Evolutionary conservation across 2,113 vertebrate genomes (phyloP).

Genomic region (Axis porcinus): DNA sequence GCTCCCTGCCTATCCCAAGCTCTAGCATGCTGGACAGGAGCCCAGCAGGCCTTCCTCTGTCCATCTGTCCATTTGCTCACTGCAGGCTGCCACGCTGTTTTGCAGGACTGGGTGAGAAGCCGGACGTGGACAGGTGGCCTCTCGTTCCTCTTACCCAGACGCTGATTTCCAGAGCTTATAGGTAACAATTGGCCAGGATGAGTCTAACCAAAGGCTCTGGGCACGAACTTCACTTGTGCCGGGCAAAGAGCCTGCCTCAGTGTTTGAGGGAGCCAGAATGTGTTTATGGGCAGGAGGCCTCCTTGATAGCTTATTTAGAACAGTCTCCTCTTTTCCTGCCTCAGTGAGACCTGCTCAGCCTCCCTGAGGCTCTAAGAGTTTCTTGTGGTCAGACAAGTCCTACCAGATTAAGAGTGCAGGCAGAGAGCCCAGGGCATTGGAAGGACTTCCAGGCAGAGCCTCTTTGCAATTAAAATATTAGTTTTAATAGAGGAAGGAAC

Average conservation of each 20-base stretch:
- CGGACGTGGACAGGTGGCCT: fast-evolving
- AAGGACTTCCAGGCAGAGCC: not conserved
- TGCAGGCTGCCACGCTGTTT: fast-evolving
- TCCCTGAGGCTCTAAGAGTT: not conserved
- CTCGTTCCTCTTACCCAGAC: not conserved
- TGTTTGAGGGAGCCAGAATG: not conserved
- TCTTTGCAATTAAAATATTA: not conserved
- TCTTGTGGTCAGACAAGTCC: not conserved
- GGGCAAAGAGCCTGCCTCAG: fast-evolving
- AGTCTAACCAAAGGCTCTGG: not conserved
- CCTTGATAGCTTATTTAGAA: not conserved
- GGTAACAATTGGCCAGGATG: not conserved
- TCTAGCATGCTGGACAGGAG: not conserved
- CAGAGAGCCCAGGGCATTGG: not conserved
- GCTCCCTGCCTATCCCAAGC: not conserved
- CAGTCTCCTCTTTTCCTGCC: not conserved
- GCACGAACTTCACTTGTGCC: not conserved
- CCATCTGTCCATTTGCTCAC: fast-evolving
- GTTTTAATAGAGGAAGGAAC: not conserved
- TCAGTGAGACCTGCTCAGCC: not conserved
- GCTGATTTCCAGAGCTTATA: not conserved
- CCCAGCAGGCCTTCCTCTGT: fast-evolving
- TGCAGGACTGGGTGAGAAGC: not conserved
- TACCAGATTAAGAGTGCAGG: not conserved
- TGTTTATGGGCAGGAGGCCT: not conserved